Evolutionary conservation across 2,797 vertebrate genomes (phyloP).

Genomic region (Alauda arvensis): DNA sequence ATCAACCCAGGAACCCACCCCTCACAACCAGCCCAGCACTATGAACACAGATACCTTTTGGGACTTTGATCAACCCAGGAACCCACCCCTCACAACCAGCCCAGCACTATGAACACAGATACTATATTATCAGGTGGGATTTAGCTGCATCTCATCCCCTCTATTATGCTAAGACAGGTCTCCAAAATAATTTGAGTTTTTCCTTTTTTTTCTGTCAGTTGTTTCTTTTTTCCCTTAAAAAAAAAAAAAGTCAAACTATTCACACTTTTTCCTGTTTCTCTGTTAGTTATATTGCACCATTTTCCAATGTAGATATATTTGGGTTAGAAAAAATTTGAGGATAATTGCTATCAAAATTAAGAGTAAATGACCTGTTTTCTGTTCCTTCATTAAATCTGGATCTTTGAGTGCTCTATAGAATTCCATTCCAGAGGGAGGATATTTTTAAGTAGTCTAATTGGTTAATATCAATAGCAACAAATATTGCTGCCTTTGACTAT

Average conservation of each 20-base stretch:
- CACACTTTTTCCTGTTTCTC: not conserved
- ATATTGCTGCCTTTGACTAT: not conserved
- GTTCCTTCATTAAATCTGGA: not conserved
- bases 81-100: not conserved
- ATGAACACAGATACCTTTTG: not conserved
- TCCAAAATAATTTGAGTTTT: not conserved
- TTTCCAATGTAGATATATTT: not conserved
- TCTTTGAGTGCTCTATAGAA: not conserved
- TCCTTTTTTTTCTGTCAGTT: not conserved
- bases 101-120: not conserved
- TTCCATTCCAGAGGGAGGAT: not conserved
- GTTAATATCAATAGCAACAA: not conserved
- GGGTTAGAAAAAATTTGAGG: not conserved
- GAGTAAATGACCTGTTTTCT: not conserved
- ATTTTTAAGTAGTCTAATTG: not conserved
- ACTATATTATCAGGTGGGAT: not conserved
- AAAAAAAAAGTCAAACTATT: accelerated
- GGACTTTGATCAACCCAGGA: not conserved
- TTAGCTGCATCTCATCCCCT: not conserved
- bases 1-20: not conserved
- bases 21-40: not conserved
- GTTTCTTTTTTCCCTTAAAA: not conserved
- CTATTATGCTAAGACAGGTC: not conserved
- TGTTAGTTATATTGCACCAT: not conserved
- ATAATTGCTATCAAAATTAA: not conserved